Conservation (phyloP, 2,797 vertebrate genomes). For the Falco naumanni region DNA sequence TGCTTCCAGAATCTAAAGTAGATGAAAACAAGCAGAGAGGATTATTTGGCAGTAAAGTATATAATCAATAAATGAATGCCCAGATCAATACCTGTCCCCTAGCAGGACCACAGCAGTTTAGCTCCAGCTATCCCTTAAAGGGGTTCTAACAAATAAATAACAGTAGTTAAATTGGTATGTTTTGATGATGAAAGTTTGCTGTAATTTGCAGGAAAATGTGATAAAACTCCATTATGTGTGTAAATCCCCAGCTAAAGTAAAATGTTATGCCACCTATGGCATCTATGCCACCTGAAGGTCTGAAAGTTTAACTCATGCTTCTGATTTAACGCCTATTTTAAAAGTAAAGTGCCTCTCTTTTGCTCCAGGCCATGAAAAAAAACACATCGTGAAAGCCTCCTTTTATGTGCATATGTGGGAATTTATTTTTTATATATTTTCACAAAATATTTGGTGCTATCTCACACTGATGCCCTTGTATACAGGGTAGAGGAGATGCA, state of each 20-base stretch:
- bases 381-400: background rate
- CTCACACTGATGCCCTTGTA: slow-evolving; percentile 26
- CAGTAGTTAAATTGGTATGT: slow-evolving; percentile 38
- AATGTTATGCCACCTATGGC: background rate
- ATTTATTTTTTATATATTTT: background rate
- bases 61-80: slow-evolving; percentile 65
- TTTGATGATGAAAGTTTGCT: background rate
- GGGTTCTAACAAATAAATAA: slow-evolving; percentile 59
- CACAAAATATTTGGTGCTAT: slow-evolving; percentile 16
- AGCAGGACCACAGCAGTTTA: slow-evolving; percentile 34
- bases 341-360: slow-evolving; percentile 4
- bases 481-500: background rate
- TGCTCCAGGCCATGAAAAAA: slow-evolving; percentile 39
- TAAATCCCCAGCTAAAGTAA: background rate
- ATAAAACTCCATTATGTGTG: background rate
- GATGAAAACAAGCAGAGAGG: slow-evolving; percentile 26
- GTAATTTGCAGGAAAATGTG: slow-evolving; percentile 10
- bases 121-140: slow-evolving; percentile 50
- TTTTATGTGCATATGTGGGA: background rate
- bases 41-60: slow-evolving; percentile 49
- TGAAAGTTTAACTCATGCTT: background rate
- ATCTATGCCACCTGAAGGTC: background rate
- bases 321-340: slow-evolving; percentile 3
- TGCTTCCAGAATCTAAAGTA: slow-evolving; percentile 52
- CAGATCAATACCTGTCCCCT: slow-evolving; percentile 52